These are phyloP conservation scores for Drosophila kanapiae DNA, from an alignment of 1,140 invertebrate genomes.

Conservation along the genomic window DNA sequence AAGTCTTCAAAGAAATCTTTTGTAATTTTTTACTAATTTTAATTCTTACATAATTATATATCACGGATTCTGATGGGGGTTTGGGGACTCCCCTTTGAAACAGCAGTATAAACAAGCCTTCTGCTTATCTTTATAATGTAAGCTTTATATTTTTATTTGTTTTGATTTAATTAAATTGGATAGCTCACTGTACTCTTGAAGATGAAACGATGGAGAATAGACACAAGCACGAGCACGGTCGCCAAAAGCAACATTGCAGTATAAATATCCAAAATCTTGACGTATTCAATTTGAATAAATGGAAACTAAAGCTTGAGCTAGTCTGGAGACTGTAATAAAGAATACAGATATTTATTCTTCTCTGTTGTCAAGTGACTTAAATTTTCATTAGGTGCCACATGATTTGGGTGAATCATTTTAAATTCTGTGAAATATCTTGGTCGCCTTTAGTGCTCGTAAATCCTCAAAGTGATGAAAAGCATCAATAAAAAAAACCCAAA, in stretches of 20 bases:
- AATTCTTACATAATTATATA: background rate
- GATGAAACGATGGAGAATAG: slow-evolving; percentile 10
- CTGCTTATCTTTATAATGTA: background rate
- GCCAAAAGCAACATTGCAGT: slow-evolving; percentile 33
- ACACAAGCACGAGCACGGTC: background rate
- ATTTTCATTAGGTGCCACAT: slow-evolving; percentile 30
- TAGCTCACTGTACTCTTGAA: slow-evolving; percentile 10
- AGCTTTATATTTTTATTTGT: background rate
- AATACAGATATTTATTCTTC: slow-evolving; percentile 5
- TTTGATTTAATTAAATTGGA: slow-evolving; percentile 2
- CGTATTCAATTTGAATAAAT: slow-evolving; percentile 25
- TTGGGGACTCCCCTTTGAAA: background rate
- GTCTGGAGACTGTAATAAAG: slow-evolving; percentile 8
- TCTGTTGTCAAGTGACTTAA: slow-evolving; percentile 10
- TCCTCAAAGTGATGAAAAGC: slow-evolving; percentile 6
- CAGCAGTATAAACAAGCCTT: background rate
- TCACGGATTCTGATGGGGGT: too few species aligned
- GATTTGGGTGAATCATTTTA: slow-evolving; percentile 38
- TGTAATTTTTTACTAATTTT: background rate
- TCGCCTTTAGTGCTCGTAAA: slow-evolving; percentile 9
- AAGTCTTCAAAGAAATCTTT: background rate
- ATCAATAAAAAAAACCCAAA: slow-evolving; percentile 10
- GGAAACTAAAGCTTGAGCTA: slow-evolving; percentile 24
- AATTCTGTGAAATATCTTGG: slow-evolving; percentile 12
- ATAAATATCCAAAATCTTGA: slow-evolving; percentile 35